phyloP scores from a whole-genome alignment of 2,888 invertebrate genomes.

The Cephonodes hylas region DNA sequence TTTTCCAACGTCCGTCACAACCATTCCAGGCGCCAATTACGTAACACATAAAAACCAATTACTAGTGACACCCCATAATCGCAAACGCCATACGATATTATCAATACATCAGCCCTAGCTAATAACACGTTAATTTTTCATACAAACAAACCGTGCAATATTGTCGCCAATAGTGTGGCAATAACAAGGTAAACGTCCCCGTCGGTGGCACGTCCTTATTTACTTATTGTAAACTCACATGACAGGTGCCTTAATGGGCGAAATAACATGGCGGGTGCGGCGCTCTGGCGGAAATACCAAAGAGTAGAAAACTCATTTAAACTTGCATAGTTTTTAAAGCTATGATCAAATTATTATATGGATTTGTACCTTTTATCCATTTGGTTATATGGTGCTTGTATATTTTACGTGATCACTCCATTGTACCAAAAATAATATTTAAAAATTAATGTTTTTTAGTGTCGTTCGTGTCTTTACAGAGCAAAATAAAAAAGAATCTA shows the following conservation, averaged over 20 bases:
- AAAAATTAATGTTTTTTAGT: too few relatives aligned
- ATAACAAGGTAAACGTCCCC: slow-evolving; percentile 68
- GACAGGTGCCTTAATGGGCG: slow-evolving; percentile 79
- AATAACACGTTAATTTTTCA: slow-evolving; percentile 61
- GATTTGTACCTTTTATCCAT: not conserved
- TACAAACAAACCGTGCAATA: slow-evolving; percentile 61
- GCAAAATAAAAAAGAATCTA: too few relatives aligned
- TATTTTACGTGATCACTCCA: too few relatives aligned
- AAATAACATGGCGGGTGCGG: slow-evolving; percentile 78
- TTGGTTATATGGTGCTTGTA: not conserved
- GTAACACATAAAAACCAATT: not conserved
- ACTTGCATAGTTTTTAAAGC: not conserved
- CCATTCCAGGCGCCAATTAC: not conserved
- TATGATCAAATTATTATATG: not conserved
- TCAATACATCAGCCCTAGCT: slow-evolving; percentile 23
- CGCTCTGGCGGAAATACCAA: slow-evolving; percentile 38
- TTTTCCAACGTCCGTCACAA: not conserved
- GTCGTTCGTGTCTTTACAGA: too few relatives aligned
- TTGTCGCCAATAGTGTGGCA: slow-evolving; percentile 69
- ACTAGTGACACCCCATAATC: slow-evolving; percentile 19
- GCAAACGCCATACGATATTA: slow-evolving; percentile 17
- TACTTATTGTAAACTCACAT: slow-evolving; percentile 81
- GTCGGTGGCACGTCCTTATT: slow-evolving; percentile 67
- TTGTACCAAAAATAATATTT: not conserved
- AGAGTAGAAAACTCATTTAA: slow-evolving; percentile 30